A percentile compares a stretch with the other conserved stretches of the same genome.
These are phyloP conservation scores for Zaprionus camerounensis DNA, from an alignment of 1,140 invertebrate genomes.

Conservation along the genomic window DNA sequence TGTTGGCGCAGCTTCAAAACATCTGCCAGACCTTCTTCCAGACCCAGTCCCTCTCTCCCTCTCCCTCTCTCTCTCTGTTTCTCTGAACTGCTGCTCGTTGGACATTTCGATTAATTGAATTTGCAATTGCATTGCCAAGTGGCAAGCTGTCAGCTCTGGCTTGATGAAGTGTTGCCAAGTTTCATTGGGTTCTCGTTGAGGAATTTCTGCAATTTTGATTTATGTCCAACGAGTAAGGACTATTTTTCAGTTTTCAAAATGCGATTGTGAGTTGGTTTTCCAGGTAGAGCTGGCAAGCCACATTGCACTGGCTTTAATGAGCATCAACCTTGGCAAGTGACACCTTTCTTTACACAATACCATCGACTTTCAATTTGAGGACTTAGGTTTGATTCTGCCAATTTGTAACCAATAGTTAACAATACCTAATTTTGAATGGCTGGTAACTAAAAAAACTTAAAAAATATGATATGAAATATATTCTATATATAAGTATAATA, in stretches of 20 bases:
- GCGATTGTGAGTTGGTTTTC: not conserved
- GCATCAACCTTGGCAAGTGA: not conserved
- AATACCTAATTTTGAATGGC: no score
- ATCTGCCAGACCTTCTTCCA: not conserved
- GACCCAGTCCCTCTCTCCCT: no score
- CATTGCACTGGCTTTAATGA: not conserved
- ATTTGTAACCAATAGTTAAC: no score
- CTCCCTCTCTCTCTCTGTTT: no score
- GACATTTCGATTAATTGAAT: slow-evolving; percentile 75
- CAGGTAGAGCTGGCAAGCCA: not conserved
- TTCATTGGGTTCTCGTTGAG: not conserved
- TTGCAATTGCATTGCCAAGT: slow-evolving; percentile 53
- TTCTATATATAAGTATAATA: not conserved
- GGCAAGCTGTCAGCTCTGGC: slow-evolving; percentile 30
- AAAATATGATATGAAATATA: not conserved
- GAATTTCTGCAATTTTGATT: slow-evolving; percentile 10
- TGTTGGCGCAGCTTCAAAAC: slow-evolving; percentile 25
- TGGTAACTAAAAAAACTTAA: no score
- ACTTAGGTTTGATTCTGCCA: no score
- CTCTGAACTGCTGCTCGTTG: not conserved
- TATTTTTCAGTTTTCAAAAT: not conserved
- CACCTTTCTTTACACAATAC: not conserved
- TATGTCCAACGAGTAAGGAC: not conserved
- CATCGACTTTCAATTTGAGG: no score
- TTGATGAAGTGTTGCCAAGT: slow-evolving; percentile 26